Evolutionary conservation across 2,888 invertebrate genomes (phyloP), one percentile per base, ranked within the genome.

Genomic region (Bursaphelenchus okinawaensis): DNA sequence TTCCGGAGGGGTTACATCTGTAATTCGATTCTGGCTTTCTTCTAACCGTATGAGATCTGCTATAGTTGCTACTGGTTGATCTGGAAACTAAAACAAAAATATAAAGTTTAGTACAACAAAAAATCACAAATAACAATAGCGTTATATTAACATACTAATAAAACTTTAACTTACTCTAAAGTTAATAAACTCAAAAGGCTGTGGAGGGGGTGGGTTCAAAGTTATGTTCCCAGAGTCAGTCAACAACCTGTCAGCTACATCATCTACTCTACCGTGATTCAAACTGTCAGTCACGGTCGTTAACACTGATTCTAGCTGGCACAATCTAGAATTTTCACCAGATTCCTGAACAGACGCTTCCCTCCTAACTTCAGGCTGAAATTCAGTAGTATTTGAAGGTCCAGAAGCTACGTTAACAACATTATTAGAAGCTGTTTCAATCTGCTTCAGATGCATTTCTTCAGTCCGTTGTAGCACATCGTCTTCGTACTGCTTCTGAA

Each of bases 71-170:
- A 59, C 28, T 19, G 60, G 60, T 9, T 23, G 16, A 20, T 26
- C 60, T 4, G 60, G 60, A 29, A 59, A 59, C 60, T 59, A 29
- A 29, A 59, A 59, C 9, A 1, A 7, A 22, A n/a, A 16, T 1
- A 61, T n/a, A n/a, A n/a, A n/a, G n/a, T n/a, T n/a, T n/a, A n/a
- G n/a, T n/a, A n/a, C n/a, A n/a, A n/a, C n/a, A n/a, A n/a, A n/a
- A 56, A 26, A 52, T 6, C 3, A 54, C 57, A 54, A n/a, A n/a
- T n/a, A n/a, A n/a, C n/a, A n/a, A n/a, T n/a, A n/a, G n/a, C n/a
- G n/a, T n/a, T n/a, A n/a, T 27, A 71, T 69, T 31, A 26, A 54
- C 65, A 68, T 22, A 55, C 52, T 54, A 71, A 72, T 20, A 67
- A 26, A 27, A 9, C 9, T 62, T 7, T 0, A 12, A 62, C 7